Evolutionary conservation across 2,888 invertebrate species (phyloP).

Genomic region (Drosophila aldrichi): DNA sequence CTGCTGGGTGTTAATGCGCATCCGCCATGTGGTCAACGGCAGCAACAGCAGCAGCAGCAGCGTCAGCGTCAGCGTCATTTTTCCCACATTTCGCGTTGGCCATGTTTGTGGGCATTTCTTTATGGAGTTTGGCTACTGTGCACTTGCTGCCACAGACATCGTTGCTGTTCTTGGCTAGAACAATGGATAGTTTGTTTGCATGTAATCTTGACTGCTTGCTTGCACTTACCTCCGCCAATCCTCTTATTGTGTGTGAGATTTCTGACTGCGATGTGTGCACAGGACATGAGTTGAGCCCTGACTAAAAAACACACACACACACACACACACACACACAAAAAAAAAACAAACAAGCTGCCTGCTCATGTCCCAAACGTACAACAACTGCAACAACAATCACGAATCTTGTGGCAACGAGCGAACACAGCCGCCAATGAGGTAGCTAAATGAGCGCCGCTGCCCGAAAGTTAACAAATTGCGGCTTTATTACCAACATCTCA

Average conservation of each 20-base stretch:
- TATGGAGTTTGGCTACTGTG: slow-evolving; percentile 66
- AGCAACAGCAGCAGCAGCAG: slow-evolving; percentile 20
- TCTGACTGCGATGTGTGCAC: slow-evolving; percentile 58
- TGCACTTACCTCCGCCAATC: slow-evolving; percentile 9
- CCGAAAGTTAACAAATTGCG: slow-evolving; percentile 77
- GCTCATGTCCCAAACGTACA: slow-evolving; percentile 36
- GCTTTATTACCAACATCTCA: slow-evolving; percentile 82
- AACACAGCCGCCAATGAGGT: slow-evolving; percentile 81
- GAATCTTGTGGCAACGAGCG: slow-evolving; percentile 67
- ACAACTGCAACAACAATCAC: slow-evolving; percentile 55
- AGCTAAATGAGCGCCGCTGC: slow-evolving; percentile 72
- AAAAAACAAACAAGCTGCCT: slow-evolving; percentile 23
- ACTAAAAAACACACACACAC: slow-evolving; percentile 5
- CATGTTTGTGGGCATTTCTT: slow-evolving; percentile 72
- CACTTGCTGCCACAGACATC: slow-evolving; percentile 43
- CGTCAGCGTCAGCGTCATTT: slow-evolving; percentile 53
- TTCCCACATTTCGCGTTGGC: slow-evolving; percentile 69
- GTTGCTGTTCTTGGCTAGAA: slow-evolving; percentile 50
- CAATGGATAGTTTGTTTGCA: slow-evolving; percentile 80
- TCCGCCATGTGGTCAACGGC: slow-evolving; percentile 31
- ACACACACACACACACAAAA: slow-evolving; percentile 9
- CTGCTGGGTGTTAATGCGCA: slow-evolving; percentile 70
- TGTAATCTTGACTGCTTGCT: slow-evolving; percentile 53
- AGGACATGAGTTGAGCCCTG: slow-evolving; percentile 62
- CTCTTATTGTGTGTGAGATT: slow-evolving; percentile 45